These are phyloP conservation scores for Tenebrosternarchus preto DNA, from an alignment of 2,113 vertebrate species.

Conservation along the genomic window DNA sequence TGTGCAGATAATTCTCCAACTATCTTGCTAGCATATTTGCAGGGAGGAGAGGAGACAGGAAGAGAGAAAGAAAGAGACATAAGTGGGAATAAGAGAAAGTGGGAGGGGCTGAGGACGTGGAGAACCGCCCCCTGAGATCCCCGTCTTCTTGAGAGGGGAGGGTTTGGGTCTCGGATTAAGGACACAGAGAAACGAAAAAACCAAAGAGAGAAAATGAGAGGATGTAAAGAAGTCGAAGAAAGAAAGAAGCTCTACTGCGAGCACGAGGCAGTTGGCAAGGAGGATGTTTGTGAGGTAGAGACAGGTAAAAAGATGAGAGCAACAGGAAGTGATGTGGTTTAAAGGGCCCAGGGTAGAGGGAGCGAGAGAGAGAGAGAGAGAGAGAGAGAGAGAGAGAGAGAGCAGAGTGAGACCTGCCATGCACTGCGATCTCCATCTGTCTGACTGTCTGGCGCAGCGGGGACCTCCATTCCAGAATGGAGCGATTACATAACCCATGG, in stretches of 20 bases:
- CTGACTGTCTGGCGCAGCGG: constrained; percentile 34
- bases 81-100: not conserved
- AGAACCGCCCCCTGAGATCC: no score
- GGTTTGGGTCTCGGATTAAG: no score
- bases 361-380: not conserved
- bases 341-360: constrained; percentile 16
- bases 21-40: not conserved
- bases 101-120: not conserved
- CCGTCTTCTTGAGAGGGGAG: not conserved
- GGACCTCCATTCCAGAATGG: constrained; percentile 43
- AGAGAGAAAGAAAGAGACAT: no score
- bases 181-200: not conserved
- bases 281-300: constrained; percentile 24
- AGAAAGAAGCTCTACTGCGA: not conserved
- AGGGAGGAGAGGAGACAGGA: constrained; percentile 20
- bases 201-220: not conserved
- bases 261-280: not conserved
- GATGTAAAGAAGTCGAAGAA: not conserved
- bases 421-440: constrained; percentile 38
- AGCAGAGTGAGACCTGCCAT: constrained; percentile 25
- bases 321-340: constrained; percentile 58
- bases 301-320: constrained; percentile 55
- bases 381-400: not conserved
- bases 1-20: not conserved
- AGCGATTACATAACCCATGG: constrained; percentile 55